A percentile compares a stretch with the other conserved stretches of the same genome.
phyloP scores from a whole-genome alignment of 2,113 vertebrate genomes.

The Eupsittula cactorum region DNA sequence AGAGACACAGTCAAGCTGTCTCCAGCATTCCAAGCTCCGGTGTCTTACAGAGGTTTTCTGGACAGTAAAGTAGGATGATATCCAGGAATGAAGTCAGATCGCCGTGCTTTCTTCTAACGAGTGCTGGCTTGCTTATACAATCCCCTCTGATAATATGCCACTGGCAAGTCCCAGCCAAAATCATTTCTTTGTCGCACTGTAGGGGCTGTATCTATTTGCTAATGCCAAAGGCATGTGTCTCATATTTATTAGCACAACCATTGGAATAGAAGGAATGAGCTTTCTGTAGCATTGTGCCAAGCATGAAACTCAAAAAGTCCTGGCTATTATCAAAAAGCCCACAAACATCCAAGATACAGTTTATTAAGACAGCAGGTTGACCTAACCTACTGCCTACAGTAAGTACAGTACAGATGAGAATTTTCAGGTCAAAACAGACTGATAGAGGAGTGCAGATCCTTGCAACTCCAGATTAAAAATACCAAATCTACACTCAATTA shows the following conservation, averaged over 20 bases:
- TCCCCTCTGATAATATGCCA: background rate
- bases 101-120: background rate
- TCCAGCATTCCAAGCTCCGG: background rate
- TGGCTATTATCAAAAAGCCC: background rate
- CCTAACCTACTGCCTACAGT: background rate
- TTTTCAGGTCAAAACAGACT: background rate
- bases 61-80: background rate
- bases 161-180: background rate
- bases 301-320: background rate
- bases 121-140: background rate
- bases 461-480: background rate
- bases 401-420: background rate
- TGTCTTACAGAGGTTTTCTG: background rate
- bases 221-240: background rate
- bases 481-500: background rate
- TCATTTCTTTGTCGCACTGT: background rate
- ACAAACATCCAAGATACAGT: background rate
- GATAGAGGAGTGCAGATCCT: background rate
- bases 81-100: background rate
- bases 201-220: constrained; percentile 7
- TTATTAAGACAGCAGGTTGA: background rate
- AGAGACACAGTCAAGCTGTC: background rate
- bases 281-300: background rate
- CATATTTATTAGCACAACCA: background rate
- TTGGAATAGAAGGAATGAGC: background rate